Evolutionary conservation across 2,797 vertebrate genomes (phyloP), one percentile per base, ranked within the genome.

Genomic region (Pangasius sanitwongsei): DNA sequence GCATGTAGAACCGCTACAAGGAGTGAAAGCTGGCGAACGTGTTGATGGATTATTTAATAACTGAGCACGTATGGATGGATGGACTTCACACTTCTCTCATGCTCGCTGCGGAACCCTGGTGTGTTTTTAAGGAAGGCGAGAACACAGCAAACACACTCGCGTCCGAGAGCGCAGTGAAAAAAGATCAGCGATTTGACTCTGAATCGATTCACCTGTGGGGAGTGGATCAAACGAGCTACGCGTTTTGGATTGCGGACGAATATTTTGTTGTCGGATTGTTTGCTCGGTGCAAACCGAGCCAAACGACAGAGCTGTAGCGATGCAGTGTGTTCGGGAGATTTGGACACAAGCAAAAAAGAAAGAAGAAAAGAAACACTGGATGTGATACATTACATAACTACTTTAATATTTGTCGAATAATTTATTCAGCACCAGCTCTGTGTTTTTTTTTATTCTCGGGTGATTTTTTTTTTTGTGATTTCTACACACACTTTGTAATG

Each of bases 121-220:
- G 50, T 55, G 75, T 78, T 31, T n/a, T 55, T 4, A 0, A 4
- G 16, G 16, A 4, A 6, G 65, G 6, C 23, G 15, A 18, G 67
- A 70, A 34, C 31, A 69, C 67, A 59, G 57, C 18, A 11, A 63
- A 41, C 37, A 41, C 37, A 41, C 37, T 41, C 3, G 37, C 37
- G 37, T 41, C 37, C 3, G 37, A 41, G 37, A 41, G 37, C 37
- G 37, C 37, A 41, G 37, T 41, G 37, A 20, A 93, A 91, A 34
- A 41, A 41, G 34, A 41, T 41, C 37, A 57, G 77, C 12, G 31
- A 81, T 12, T 81, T 4, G 53, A 59, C n/a, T 23, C 55, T 34
- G 78, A 81, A 81, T 81, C 53, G 77, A 34, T 53, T 80, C 16
- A 37, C 28, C 75, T 31, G 28, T 13, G 9, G 16, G 13, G 53